A percentile compares a stretch with the other conserved stretches of the same genome.
Evolutionary conservation across 2,113 vertebrate genomes (phyloP).

Genomic region (Bombycilla garrulus): DNA sequence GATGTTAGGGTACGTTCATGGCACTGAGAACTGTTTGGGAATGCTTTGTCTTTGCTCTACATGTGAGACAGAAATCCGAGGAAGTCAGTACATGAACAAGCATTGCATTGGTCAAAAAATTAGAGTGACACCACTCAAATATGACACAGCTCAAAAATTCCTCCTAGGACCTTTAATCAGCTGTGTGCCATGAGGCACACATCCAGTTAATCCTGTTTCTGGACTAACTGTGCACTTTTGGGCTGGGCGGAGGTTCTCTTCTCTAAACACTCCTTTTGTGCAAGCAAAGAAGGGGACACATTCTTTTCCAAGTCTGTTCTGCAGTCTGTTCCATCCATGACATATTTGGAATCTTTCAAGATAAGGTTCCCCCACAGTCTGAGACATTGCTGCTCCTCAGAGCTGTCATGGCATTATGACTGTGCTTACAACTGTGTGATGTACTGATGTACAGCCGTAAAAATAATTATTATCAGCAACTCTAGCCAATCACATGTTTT

Average conservation of each 20-base stretch:
- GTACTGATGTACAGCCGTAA: background rate
- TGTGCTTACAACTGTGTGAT: background rate
- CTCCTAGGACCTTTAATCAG: background rate
- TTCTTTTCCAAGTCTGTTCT: background rate
- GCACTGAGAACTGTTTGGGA: background rate
- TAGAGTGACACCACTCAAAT: background rate
- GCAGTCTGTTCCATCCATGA: background rate
- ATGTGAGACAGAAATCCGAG: background rate
- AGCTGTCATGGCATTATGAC: background rate
- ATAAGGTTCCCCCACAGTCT: background rate
- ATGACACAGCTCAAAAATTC: background rate
- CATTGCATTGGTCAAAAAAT: background rate
- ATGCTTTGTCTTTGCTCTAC: background rate
- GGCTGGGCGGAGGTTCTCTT: background rate
- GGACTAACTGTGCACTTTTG: too few relatives aligned
- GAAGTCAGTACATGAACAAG: background rate
- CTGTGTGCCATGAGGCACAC: background rate
- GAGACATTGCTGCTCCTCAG: background rate
- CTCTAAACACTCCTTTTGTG: background rate
- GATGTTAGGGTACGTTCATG: background rate
- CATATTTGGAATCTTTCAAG: background rate
- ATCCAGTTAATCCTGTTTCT: background rate
- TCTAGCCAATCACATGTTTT: background rate
- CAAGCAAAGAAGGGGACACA: background rate
- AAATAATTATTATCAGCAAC: background rate